Evolutionary conservation across 2,113 vertebrate species (phyloP).

Genomic region (Zosterops borbonicus): DNA sequence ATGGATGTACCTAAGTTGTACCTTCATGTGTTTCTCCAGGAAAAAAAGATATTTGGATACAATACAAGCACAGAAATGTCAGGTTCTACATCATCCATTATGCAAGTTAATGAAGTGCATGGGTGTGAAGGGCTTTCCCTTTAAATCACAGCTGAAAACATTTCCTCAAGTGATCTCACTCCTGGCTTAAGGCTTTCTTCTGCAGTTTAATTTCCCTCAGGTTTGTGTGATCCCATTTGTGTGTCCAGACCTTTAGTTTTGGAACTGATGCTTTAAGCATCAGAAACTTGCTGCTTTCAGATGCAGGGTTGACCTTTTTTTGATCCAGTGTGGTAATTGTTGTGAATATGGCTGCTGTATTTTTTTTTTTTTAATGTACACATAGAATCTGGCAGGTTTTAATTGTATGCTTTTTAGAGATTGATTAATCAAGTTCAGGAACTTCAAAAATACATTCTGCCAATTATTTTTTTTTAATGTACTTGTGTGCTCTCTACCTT

Average conservation of each 20-base stretch:
- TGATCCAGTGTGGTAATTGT: neutral
- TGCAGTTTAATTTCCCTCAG: neutral
- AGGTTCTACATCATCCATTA: neutral
- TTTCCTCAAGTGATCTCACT: constrained; percentile 15
- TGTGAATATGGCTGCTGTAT: neutral
- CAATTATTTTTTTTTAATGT: neutral
- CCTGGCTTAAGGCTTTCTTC: neutral
- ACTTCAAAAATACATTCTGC: constrained; percentile 47
- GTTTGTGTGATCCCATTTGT: neutral
- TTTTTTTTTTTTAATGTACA: neutral
- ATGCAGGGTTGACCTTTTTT: neutral
- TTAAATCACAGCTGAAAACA: constrained; percentile 10
- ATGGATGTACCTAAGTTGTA: neutral
- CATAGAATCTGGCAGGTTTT: neutral
- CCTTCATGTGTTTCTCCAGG: neutral
- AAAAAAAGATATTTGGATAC: neutral
- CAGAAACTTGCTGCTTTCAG: neutral
- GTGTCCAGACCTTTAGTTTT: neutral
- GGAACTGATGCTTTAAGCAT: neutral
- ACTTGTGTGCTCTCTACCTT: neutral
- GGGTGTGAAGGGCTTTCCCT: constrained; percentile 34
- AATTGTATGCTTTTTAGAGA: constrained; percentile 26
- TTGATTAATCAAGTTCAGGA: constrained; percentile 54
- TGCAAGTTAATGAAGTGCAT: constrained; percentile 12
- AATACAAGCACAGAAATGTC: neutral